phyloP scores from a whole-genome alignment of 2,797 vertebrate species.

The Rhyacichthys aspro region DNA sequence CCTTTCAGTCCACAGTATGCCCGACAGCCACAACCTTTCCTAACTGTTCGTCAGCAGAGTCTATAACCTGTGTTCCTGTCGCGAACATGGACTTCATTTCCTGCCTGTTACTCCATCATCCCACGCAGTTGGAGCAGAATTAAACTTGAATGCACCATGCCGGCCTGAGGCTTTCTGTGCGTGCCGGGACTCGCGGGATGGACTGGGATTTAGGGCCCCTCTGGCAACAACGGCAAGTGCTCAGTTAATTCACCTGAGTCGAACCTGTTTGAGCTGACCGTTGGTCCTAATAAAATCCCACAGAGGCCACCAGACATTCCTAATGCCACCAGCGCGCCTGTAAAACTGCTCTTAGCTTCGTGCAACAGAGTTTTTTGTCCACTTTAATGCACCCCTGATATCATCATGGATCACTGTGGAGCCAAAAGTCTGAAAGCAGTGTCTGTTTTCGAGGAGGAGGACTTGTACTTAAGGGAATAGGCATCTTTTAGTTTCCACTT shows the following conservation, averaged over 20 bases:
- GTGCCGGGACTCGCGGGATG: neutral
- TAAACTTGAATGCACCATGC: slow-evolving; percentile 8
- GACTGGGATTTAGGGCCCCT: slow-evolving; percentile 27
- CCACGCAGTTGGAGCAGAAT: slow-evolving; percentile 21
- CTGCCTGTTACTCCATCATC: slow-evolving; percentile 24
- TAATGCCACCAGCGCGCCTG: slow-evolving; percentile 70
- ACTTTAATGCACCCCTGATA: slow-evolving; percentile 76
- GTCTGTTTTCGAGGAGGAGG: slow-evolving; percentile 43
- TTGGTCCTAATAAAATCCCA: slow-evolving; percentile 63
- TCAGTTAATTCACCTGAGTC: slow-evolving; percentile 58
- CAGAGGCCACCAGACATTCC: slow-evolving; percentile 56
- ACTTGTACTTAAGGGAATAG: slow-evolving; percentile 29
- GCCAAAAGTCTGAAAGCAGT: slow-evolving; percentile 51
- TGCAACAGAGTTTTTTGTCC: slow-evolving; percentile 51
- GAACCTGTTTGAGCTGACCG: slow-evolving; percentile 54
- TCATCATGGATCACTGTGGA: slow-evolving; percentile 61
- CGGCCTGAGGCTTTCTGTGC: slow-evolving; percentile 9
- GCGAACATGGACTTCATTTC: slow-evolving; percentile 27
- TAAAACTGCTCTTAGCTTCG: slow-evolving; percentile 74
- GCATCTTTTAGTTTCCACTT: slow-evolving; percentile 13
- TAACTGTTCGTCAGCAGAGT: no score
- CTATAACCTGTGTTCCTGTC: neutral
- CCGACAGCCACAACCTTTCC: neutral
- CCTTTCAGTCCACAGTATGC: no score
- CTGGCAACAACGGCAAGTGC: slow-evolving; percentile 44